These are phyloP conservation scores for Stichodactyla helianthus DNA, from an alignment of 64 coral and sea anemone species.

Conservation along the genomic window DNA sequence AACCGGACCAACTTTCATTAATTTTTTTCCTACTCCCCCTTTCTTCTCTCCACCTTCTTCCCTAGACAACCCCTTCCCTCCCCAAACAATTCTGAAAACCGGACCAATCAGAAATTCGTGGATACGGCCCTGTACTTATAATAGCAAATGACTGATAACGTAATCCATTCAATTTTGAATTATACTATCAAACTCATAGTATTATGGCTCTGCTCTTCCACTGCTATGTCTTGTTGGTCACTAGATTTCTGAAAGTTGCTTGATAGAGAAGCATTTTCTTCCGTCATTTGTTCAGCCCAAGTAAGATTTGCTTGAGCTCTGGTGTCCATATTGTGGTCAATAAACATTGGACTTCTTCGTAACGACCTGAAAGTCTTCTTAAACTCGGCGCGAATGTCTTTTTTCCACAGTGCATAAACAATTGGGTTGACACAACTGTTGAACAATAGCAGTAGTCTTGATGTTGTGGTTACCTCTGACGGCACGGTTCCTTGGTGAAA, in stretches of 20 bases:
- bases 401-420: conserved; percentile 66
- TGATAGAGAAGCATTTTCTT: background rate
- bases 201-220: background rate
- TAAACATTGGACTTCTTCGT: background rate
- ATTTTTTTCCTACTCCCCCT: too few species aligned
- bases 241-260: background rate
- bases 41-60: too few species aligned
- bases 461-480: conserved; percentile 37
- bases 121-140: too few species aligned
- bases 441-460: conserved; percentile 54
- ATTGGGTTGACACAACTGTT: conserved; percentile 65
- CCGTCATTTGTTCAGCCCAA: background rate
- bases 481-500: conserved; percentile 38
- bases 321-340: background rate
- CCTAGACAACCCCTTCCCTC: too few species aligned
- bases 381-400: conserved; percentile 51
- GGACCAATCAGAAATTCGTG: too few species aligned
- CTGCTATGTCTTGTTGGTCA: background rate
- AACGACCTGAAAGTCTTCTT: background rate
- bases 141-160: too few species aligned
- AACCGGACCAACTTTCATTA: too few species aligned
- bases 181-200: background rate
- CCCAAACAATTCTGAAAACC: too few species aligned
- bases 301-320: background rate
- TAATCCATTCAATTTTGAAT: background rate